A percentile compares a stretch with the other conserved stretches of the same genome.
Conservation (phyloP, 2,888 invertebrate species). For the Panopea generosa region DNA sequence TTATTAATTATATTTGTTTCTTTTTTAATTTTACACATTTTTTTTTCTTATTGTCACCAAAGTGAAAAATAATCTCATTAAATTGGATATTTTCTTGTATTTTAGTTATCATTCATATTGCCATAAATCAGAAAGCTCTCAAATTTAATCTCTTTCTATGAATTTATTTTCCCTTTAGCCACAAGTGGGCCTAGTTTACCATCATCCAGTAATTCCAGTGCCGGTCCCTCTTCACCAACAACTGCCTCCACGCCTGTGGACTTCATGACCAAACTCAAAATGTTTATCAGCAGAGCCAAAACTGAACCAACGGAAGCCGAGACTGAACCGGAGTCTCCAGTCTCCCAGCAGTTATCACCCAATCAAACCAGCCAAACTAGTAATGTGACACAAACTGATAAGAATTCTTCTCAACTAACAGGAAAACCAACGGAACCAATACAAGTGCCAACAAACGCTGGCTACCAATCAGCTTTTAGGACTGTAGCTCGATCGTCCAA, state of each 20-base stretch:
- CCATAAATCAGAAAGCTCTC: no score
- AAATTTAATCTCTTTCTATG: no score
- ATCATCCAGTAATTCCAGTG: slow-evolving; percentile 91
- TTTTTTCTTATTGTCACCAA: no score
- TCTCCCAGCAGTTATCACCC: slow-evolving; percentile 10
- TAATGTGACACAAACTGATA: slow-evolving; percentile 11
- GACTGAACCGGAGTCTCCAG: not conserved
- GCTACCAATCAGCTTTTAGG: slow-evolving; percentile 56
- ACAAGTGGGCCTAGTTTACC: slow-evolving; percentile 51
- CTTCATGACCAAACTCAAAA: slow-evolving; percentile 66
- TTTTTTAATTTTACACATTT: no score
- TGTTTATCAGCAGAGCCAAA: slow-evolving; percentile 60
- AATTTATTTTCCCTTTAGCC: slow-evolving; percentile 12
- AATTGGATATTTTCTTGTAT: no score
- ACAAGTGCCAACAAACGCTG: not conserved
- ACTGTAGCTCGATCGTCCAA: slow-evolving; percentile 39
- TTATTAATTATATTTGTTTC: no score
- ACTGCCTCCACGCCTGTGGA: slow-evolving; percentile 72
- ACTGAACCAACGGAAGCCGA: slow-evolving; percentile 24
- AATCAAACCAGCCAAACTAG: slow-evolving; percentile 29
- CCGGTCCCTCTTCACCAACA: slow-evolving; percentile 92
- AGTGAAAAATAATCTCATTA: no score
- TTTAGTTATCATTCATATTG: no score
- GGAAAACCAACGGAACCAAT: not conserved
- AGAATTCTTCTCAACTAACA: not conserved